These are phyloP conservation scores for Melanotaenia parkinsoni DNA, from an alignment of 2,797 vertebrate species.

Conservation along the genomic window DNA sequence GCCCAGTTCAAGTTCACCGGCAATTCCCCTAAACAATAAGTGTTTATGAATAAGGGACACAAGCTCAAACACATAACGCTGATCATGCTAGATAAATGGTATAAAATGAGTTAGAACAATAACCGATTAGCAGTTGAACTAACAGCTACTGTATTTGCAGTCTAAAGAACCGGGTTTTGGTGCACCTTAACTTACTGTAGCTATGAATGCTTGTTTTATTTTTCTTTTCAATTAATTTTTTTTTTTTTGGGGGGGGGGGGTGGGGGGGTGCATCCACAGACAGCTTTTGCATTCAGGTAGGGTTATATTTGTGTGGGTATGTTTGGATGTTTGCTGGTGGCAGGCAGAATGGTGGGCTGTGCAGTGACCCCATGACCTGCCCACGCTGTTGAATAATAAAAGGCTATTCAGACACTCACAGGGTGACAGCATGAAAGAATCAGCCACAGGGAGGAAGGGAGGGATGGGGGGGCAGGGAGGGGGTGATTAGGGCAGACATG, in stretches of 20 bases:
- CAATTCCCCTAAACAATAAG: not conserved
- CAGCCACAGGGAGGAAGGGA: conserved; percentile 40
- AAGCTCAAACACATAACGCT: not conserved
- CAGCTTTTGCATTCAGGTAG: conserved; percentile 31
- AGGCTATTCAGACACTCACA: conserved; percentile 74
- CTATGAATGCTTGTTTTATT: conserved; percentile 32
- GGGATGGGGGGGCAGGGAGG: not conserved
- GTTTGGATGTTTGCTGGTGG: conserved; percentile 75
- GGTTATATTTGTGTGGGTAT: conserved; percentile 46
- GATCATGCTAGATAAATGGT: not conserved
- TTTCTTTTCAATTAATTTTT: conserved; percentile 3
- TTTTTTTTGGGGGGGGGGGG: not conserved
- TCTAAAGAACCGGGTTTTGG: not conserved
- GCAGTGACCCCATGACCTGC: conserved; percentile 65
- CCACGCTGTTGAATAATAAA: conserved; percentile 83
- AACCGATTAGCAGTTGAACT: not conserved
- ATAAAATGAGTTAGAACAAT: not conserved
- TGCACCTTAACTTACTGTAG: conserved; percentile 21
- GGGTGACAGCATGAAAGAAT: conserved; percentile 79
- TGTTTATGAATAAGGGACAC: not conserved
- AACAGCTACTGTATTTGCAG: not conserved
- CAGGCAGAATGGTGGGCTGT: conserved; percentile 70
- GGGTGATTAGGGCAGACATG: conserved; percentile 48
- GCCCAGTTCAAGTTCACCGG: not conserved
- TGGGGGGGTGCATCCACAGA: conserved; percentile 22